These are phyloP conservation scores for Temnothorax ravouxi DNA, from an alignment of 2,888 invertebrate species.

Conservation along the genomic window DNA sequence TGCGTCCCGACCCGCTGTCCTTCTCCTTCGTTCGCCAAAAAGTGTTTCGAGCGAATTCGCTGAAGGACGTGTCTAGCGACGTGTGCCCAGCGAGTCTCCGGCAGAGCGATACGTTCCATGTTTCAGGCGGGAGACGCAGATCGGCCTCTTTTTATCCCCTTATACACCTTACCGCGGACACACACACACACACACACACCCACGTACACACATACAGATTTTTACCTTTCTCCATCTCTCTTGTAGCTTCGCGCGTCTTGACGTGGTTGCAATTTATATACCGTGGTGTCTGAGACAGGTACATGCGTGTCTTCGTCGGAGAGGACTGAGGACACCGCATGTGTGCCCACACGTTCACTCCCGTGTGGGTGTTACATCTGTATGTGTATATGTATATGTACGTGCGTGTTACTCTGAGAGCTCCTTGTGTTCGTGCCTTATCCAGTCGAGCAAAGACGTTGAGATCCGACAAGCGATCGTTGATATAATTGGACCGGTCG, in stretches of 20 bases:
- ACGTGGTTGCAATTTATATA: slow-evolving; percentile 81
- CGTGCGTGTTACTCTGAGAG: background rate
- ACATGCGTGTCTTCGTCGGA: slow-evolving; percentile 57
- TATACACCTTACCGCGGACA: slow-evolving; percentile 60
- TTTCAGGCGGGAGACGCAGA: slow-evolving; percentile 59
- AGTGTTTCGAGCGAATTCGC: slow-evolving; percentile 37
- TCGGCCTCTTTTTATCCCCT: slow-evolving; percentile 68
- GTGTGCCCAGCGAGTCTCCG: slow-evolving; percentile 15
- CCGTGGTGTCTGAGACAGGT: slow-evolving; percentile 73
- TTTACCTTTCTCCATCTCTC: slow-evolving; percentile 64
- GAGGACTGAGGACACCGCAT: background rate
- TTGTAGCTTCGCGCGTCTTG: slow-evolving; percentile 70
- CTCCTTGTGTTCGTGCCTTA: slow-evolving; percentile 6
- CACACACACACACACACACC: background rate
- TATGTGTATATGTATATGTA: background rate
- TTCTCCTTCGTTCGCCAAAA: slow-evolving; percentile 44
- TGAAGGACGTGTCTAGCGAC: slow-evolving; percentile 8
- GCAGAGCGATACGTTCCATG: slow-evolving; percentile 51
- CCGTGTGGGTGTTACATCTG: background rate
- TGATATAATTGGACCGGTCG: slow-evolving; percentile 66
- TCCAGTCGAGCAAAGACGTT: slow-evolving; percentile 28
- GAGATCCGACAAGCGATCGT: slow-evolving; percentile 58
- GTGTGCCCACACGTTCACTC: slow-evolving; percentile 10
- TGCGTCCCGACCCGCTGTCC: slow-evolving; percentile 16
- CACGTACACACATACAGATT: slow-evolving; percentile 15